Percentiles rank a stretch among this genome's conserved stretches.
phyloP scores from a whole-genome alignment of 1,140 invertebrate species.

The Danaus plexippus region DNA sequence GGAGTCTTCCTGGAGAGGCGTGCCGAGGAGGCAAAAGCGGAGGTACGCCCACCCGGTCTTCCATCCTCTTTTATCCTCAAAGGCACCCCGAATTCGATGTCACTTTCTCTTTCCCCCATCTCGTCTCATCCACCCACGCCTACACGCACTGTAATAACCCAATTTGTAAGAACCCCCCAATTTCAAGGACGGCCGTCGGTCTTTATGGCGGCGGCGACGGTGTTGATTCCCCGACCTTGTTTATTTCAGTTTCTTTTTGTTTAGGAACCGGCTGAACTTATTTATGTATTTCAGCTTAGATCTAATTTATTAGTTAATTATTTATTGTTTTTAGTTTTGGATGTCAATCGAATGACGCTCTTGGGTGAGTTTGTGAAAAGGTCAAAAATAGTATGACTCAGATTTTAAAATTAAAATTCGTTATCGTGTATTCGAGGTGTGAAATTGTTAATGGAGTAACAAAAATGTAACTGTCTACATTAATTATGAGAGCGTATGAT shows the following conservation, averaged over 20 bases:
- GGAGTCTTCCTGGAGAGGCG: conserved; percentile 67
- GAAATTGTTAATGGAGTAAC: no score
- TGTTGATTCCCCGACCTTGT: conserved; percentile 69
- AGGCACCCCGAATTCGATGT: conserved; percentile 8
- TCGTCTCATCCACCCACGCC: conserved; percentile 55
- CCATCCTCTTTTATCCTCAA: conserved; percentile 31
- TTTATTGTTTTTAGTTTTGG: no score
- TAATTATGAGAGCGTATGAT: no score
- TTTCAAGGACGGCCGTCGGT: conserved; percentile 71
- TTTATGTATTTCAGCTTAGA: conserved; percentile 47
- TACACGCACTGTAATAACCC: conserved; percentile 66
- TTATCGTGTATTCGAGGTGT: no score
- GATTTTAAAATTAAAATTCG: no score
- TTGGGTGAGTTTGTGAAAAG: no score
- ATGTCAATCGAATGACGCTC: no score
- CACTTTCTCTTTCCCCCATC: conserved; percentile 32
- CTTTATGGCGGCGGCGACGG: conserved; percentile 67
- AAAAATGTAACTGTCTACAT: no score
- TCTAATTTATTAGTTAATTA: no score
- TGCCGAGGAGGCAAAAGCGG: conserved; percentile 58
- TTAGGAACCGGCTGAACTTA: conserved; percentile 68
- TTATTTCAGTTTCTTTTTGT: conserved; percentile 72
- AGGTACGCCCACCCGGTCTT: conserved; percentile 54
- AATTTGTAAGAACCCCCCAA: conserved; percentile 70
- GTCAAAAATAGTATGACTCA: no score